Conservation (phyloP, 2,888 invertebrate species). For the Brachylomia viminalis region DNA sequence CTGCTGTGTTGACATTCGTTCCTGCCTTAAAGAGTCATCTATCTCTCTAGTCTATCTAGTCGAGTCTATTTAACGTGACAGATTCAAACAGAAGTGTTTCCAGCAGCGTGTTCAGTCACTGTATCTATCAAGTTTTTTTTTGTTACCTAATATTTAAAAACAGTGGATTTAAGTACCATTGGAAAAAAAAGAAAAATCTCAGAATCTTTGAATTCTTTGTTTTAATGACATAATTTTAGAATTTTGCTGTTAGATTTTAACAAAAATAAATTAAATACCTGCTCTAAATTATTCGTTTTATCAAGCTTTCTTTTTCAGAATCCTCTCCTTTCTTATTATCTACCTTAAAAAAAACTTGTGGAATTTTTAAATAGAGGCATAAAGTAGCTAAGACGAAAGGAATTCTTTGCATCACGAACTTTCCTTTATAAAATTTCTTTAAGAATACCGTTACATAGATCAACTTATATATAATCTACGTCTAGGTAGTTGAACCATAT, state of each 20-base stretch:
- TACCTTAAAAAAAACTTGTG: slow-evolving; percentile 49
- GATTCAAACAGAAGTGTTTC: not conserved
- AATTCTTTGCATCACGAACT: slow-evolving; percentile 42
- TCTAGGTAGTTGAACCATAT: not conserved
- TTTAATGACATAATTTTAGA: slow-evolving; percentile 16
- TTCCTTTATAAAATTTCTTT: slow-evolving; percentile 37
- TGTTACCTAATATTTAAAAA: too few species aligned
- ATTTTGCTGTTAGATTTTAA: slow-evolving; percentile 5
- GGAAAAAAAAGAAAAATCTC: too few species aligned
- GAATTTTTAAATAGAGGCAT: slow-evolving; percentile 55
- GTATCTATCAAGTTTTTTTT: too few species aligned
- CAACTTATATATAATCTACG: slow-evolving; percentile 40
- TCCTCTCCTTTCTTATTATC: slow-evolving; percentile 43
- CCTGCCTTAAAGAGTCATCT: too few species aligned
- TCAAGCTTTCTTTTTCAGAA: slow-evolving; percentile 27
- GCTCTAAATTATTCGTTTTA: slow-evolving; percentile 20
- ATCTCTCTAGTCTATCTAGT: too few species aligned
- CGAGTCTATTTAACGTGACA: not conserved
- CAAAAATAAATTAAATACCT: slow-evolving; percentile 27
- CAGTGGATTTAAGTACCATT: too few species aligned
- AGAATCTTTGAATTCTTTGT: too few species aligned
- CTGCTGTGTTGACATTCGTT: too few species aligned
- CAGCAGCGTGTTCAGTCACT: not conserved
- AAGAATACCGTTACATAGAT: slow-evolving; percentile 29
- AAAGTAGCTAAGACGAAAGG: slow-evolving; percentile 34